Conservation (phyloP, 2,888 invertebrate species). For the Argyresthia albistria region DNA sequence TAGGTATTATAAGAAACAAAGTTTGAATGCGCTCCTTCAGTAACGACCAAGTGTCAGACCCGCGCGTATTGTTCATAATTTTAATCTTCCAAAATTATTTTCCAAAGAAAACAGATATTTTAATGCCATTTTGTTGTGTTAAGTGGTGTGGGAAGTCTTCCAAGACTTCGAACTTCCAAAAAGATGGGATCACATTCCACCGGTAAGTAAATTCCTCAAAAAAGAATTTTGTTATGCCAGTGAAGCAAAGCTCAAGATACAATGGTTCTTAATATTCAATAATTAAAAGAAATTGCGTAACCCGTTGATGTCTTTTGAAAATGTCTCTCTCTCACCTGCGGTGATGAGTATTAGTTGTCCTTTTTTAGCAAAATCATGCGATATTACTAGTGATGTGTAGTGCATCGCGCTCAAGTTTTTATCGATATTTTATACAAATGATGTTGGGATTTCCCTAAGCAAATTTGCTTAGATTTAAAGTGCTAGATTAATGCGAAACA, state of each 20-base stretch:
- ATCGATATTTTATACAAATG: background rate
- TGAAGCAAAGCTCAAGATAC: background rate
- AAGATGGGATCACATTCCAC: background rate
- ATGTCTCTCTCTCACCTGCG: background rate
- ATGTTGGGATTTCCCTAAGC: constrained; percentile 1
- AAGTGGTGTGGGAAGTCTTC: constrained; percentile 1
- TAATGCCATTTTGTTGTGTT: background rate
- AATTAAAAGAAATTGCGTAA: background rate
- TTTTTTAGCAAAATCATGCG: background rate
- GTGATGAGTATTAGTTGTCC: background rate
- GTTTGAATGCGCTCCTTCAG: background rate
- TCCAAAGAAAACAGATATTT: background rate
- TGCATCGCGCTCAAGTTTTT: background rate
- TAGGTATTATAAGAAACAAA: background rate
- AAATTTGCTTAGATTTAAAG: too few species aligned
- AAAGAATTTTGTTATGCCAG: background rate
- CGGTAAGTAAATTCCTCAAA: background rate
- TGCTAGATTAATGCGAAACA: background rate
- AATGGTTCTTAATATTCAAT: background rate
- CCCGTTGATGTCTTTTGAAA: background rate
- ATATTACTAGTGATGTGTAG: background rate
- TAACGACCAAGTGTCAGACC: background rate
- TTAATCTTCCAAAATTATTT: background rate
- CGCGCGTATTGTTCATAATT: background rate
- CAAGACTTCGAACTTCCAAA: background rate